phyloP scores from a whole-genome alignment of 2,888 invertebrate species.

The Girardia tigrina region DNA sequence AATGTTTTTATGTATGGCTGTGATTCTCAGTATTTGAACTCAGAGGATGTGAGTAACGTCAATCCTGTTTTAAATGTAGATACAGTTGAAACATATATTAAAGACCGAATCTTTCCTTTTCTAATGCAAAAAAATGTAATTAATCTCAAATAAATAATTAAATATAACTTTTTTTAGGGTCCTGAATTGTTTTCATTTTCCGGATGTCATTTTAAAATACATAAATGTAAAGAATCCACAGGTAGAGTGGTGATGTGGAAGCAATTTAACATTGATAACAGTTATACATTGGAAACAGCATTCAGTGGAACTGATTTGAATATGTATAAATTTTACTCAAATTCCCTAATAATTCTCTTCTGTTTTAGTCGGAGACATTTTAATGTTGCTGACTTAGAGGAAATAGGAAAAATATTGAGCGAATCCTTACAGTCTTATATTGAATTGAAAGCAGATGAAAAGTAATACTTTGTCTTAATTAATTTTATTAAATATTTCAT shows the following conservation, averaged over 20 bases:
- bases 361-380: neutral
- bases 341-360: neutral
- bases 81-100: slow-evolving; percentile 42
- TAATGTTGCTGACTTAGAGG: neutral
- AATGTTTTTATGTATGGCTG: slow-evolving; percentile 51
- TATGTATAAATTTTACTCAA: slow-evolving; percentile 39
- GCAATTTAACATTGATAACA: slow-evolving; percentile 46
- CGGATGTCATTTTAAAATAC: slow-evolving; percentile 48
- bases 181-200: slow-evolving; percentile 40
- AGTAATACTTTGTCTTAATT: neutral
- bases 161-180: slow-evolving; percentile 31
- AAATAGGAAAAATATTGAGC: neutral
- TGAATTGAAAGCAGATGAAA: neutral
- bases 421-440: neutral
- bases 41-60: slow-evolving; percentile 37
- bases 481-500: neutral
- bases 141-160: neutral
- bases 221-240: slow-evolving; percentile 47
- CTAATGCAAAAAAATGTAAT: slow-evolving; percentile 41
- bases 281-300: slow-evolving; percentile 49
- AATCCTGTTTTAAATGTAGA: neutral
- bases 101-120: slow-evolving; percentile 48
- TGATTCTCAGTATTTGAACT: slow-evolving; percentile 41
- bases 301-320: slow-evolving; percentile 48
- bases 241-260: slow-evolving; percentile 50